Conservation (phyloP, 2,797 vertebrate genomes). For the Argentina silus region DNA sequence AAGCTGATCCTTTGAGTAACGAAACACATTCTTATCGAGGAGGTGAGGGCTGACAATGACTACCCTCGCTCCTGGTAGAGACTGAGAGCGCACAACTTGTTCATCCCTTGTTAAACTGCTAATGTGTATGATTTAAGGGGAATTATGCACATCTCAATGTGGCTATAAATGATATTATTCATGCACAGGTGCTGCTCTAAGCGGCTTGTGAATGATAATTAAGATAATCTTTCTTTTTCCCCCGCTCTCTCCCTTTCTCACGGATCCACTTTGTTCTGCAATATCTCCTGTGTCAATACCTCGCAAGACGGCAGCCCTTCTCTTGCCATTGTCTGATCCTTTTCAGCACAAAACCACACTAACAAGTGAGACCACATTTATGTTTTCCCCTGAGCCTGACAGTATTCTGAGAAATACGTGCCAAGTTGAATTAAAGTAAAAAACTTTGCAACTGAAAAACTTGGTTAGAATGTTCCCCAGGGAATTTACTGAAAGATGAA, state of each 20-base stretch:
- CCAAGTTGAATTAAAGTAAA: constrained; percentile 82
- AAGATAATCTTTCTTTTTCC: constrained; percentile 82
- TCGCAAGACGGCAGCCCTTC: constrained; percentile 65
- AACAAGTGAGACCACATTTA: constrained; percentile 81
- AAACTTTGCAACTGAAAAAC: constrained; percentile 74
- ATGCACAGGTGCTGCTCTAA: constrained; percentile 85
- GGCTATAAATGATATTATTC: constrained; percentile 84
- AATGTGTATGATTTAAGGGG: constrained; percentile 83
- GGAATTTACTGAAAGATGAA: constrained; percentile 74
- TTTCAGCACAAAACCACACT: constrained; percentile 77
- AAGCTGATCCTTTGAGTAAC: constrained; percentile 69
- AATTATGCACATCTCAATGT: constrained; percentile 83
- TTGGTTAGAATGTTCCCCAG: constrained; percentile 68
- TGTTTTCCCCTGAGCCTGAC: constrained; percentile 72
- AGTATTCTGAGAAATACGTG: constrained; percentile 75
- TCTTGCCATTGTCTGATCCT: constrained; percentile 78
- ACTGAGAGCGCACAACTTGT: constrained; percentile 70
- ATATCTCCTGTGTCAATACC: constrained; percentile 84
- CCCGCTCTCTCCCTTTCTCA: constrained; percentile 74
- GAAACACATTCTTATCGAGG: constrained; percentile 66
- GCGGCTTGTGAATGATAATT: constrained; percentile 85
- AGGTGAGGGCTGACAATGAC: constrained; percentile 66
- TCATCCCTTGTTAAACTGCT: constrained; percentile 79
- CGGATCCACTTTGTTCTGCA: constrained; percentile 82
- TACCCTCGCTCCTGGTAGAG: constrained; percentile 55